Base-by-base conservation (phyloP, 30 jellyfish, hydroid and myxozoan species). In the Calvadosia cruxmelitensis region DNA sequence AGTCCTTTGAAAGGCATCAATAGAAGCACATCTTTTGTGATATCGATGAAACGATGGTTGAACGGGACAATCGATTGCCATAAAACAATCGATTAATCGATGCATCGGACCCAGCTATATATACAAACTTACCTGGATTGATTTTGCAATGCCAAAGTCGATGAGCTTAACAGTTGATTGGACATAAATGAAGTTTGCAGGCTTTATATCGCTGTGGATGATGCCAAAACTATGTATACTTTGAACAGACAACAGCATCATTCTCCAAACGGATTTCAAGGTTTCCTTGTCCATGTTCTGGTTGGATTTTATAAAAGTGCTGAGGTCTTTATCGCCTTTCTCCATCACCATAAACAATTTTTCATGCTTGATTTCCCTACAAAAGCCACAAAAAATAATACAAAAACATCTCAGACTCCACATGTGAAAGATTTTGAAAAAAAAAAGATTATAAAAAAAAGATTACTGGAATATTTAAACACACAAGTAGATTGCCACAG, bases 121-220 rank as follows among this genome's bases (percentile, higher is more conserved):
- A n/a, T n/a, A n/a, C n/a, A n/a, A 7, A 57, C 73, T n/a, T 36
- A 90, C 98, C 94, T 82, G 92, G 10, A 90, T 24, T 12, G 86
- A 78, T 31, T 78, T 83, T 2, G 98, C 95, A 1, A 90, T 90
- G 20, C 99, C 99, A 67, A 92, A 92, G 35, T 92, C 99, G 49
- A 92, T 92, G 1, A 92, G 91, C 65, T 92, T 92, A 68, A 92
- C 63, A 20, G 62, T 63, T 1, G 90, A 49, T 27, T 88, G 94
- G 68, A 92, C 93, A 50, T 79, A 80, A 63, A 92, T 67, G 70
- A 92, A 92, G 75, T 92, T 92, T 52, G 93, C 92, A 3, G 99
- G 99, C 66, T 92, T 92, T 67, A 92, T 49, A 66, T 92, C 99
- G 0, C 93, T 75, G 50, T 92, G 99, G 31, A 92, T 74, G 52